A percentile compares a stretch with the other conserved stretches of the same genome.
Evolutionary conservation across 2,113 vertebrate genomes (phyloP).

Genomic region (Guaruba guarouba): DNA sequence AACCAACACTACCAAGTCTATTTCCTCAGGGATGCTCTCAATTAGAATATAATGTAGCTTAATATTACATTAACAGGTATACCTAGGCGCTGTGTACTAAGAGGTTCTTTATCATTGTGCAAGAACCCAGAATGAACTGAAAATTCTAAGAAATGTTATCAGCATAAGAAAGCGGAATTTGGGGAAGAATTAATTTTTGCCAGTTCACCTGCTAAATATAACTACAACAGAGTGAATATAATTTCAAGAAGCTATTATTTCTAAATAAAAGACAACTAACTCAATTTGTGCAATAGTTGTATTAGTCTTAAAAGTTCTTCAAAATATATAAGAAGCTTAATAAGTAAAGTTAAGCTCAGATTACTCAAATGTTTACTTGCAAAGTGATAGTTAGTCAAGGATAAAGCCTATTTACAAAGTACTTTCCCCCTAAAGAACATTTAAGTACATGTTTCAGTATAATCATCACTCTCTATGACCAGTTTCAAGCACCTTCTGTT

Average conservation of each 20-base stretch:
- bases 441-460: neutral
- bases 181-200: neutral
- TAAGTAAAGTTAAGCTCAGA: neutral
- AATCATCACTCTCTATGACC: neutral
- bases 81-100: neutral
- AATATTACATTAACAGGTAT: neutral
- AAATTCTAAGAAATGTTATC: neutral
- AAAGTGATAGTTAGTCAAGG: neutral
- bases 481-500: neutral
- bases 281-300: neutral
- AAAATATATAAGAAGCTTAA: neutral
- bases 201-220: neutral
- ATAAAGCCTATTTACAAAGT: neutral
- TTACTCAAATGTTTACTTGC: neutral
- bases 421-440: neutral
- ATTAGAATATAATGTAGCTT: neutral
- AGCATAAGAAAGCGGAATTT: neutral
- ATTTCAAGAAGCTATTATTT: neutral
- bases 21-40: neutral
- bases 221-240: neutral
- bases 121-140: neutral
- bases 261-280: neutral
- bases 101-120: neutral
- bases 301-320: neutral
- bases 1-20: neutral